These are phyloP conservation scores for Dryoscopus gambensis DNA, from an alignment of 2,113 vertebrate genomes.

Conservation along the genomic window DNA sequence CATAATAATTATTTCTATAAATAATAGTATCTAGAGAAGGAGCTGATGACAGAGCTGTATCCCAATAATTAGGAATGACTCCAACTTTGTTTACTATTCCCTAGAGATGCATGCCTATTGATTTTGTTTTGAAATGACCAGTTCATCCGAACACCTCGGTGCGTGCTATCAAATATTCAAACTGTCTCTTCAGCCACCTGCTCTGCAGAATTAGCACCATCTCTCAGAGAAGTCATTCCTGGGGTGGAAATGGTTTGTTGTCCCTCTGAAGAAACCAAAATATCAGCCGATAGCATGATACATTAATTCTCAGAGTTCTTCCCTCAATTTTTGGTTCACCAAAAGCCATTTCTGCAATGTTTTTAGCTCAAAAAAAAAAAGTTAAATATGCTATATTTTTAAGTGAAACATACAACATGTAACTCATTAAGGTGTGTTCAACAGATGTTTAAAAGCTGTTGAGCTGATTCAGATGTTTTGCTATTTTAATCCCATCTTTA, in stretches of 20 bases:
- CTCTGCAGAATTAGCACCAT: not conserved
- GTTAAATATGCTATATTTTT: not conserved
- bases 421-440: not conserved
- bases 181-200: not conserved
- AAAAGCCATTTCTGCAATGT: not conserved
- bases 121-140: slow-evolving; percentile 36
- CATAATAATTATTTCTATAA: slow-evolving; percentile 57
- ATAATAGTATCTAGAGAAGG: slow-evolving; percentile 51
- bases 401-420: not conserved
- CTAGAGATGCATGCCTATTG: slow-evolving; percentile 42
- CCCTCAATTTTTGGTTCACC: not conserved
- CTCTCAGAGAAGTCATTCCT: not conserved
- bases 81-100: slow-evolving; percentile 62
- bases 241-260: not conserved
- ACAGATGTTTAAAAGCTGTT: not conserved
- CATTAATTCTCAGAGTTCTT: not conserved
- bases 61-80: slow-evolving; percentile 44
- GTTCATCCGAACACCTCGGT: not conserved
- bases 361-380: not conserved
- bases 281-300: not conserved
- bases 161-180: slow-evolving; percentile 30
- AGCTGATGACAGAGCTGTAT: slow-evolving; percentile 37
- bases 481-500: not conserved
- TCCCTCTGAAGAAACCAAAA: not conserved
- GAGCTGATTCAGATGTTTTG: not conserved